These are phyloP conservation scores for Pogonophryne albipinna DNA, from an alignment of 2,797 vertebrate species.

Conservation along the genomic window DNA sequence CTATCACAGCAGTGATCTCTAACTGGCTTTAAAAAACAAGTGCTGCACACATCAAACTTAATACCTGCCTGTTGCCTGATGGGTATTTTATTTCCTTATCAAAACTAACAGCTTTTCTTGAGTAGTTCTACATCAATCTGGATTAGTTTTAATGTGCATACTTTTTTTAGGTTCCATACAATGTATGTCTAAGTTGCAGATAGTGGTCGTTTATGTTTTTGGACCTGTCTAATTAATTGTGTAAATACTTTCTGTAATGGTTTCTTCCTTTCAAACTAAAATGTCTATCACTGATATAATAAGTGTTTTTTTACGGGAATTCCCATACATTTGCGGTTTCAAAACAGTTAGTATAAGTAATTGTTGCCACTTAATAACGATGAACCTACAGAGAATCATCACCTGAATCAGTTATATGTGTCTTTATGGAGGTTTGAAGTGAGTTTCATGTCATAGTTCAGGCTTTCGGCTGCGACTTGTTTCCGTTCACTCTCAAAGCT, in stretches of 20 bases:
- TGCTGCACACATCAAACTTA: conserved; percentile 21
- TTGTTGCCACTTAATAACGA: too few relatives aligned
- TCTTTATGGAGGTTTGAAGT: too few relatives aligned
- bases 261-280: not conserved
- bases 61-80: conserved; percentile 27
- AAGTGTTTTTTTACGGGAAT: too few relatives aligned
- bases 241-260: not conserved
- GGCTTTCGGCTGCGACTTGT: too few relatives aligned
- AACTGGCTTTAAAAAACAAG: conserved; percentile 48
- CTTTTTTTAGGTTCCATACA: not conserved
- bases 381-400: too few relatives aligned
- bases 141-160: conserved; percentile 1
- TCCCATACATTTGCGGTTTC: too few relatives aligned
- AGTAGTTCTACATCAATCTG: conserved; percentile 21
- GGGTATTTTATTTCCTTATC: conserved; percentile 27
- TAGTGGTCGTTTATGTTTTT: not conserved
- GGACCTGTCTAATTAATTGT: not conserved
- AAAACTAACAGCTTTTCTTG: conserved; percentile 23
- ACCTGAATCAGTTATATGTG: too few relatives aligned
- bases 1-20: conserved; percentile 50
- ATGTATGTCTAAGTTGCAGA: conserved; percentile 18
- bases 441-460: too few relatives aligned
- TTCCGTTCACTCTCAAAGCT: too few relatives aligned
- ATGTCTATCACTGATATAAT: not conserved
- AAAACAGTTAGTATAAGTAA: too few relatives aligned